These are phyloP conservation scores for Temnothorax nylanderi DNA, from an alignment of 1,140 invertebrate species.

Conservation along the genomic window DNA sequence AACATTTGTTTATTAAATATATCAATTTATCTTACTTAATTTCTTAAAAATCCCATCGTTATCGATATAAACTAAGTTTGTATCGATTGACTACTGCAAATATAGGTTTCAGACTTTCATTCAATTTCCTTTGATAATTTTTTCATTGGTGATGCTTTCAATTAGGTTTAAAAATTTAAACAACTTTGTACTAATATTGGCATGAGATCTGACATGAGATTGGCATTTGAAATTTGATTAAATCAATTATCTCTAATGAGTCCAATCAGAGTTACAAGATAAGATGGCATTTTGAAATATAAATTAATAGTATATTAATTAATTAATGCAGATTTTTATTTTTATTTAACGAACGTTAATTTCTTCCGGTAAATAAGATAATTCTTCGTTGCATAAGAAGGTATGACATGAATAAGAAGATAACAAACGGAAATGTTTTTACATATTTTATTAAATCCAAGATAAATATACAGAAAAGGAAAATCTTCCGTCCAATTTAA, in stretches of 20 bases:
- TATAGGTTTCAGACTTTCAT: not conserved
- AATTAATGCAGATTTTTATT: not conserved
- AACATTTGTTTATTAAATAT: not conserved
- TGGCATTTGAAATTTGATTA: not conserved
- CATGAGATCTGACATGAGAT: not conserved
- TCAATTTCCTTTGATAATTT: constrained; percentile 4
- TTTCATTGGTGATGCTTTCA: not conserved
- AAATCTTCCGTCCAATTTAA: not conserved
- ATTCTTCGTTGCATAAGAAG: not conserved
- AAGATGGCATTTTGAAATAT: not conserved
- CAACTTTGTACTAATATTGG: not conserved
- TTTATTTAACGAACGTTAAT: not conserved
- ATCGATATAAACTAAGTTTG: not conserved
- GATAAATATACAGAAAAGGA: not conserved
- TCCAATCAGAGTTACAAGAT: not conserved
- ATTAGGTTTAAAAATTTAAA: constrained; percentile 8
- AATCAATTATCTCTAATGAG: not conserved
- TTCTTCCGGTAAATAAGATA: not conserved
- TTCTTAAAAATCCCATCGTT: not conserved
- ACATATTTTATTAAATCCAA: constrained; percentile 10
- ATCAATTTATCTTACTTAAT: not conserved
- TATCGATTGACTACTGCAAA: not conserved
- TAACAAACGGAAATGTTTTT: not conserved
- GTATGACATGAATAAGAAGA: not conserved
- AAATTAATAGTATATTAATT: not conserved